phyloP scores from a whole-genome alignment of 1,140 invertebrate species.

The Ectropis grisescens region DNA sequence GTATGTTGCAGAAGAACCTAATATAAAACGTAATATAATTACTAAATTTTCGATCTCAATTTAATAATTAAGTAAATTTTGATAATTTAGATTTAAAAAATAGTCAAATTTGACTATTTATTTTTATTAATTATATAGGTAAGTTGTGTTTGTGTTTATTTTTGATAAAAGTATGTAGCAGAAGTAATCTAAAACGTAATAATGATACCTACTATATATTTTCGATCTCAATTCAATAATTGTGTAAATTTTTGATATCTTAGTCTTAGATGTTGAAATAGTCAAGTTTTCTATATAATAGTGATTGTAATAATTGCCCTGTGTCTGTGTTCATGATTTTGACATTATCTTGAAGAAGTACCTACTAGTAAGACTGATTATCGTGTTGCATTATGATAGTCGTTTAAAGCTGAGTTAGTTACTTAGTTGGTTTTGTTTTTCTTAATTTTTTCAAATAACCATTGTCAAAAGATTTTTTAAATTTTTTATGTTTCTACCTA shows the following conservation, averaged over 20 bases:
- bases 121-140: background rate
- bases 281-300: too few species aligned
- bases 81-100: background rate
- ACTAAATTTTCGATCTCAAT: slow-evolving; percentile 1
- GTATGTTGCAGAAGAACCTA: too few species aligned
- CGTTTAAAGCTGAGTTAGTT: too few species aligned
- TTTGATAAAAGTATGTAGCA: background rate
- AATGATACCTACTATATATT: background rate
- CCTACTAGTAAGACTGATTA: background rate
- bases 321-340: background rate
- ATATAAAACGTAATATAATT: background rate
- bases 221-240: too few species aligned
- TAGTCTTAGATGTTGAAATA: too few species aligned
- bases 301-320: too few species aligned
- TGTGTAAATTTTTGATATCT: too few species aligned
- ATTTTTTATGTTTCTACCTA: background rate
- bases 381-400: too few species aligned
- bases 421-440: background rate
- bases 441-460: background rate
- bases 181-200: background rate
- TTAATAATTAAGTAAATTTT: background rate
- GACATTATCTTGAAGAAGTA: background rate
- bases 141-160: background rate
- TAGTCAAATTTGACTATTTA: background rate
- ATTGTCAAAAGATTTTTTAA: background rate